Evolutionary conservation across 2,113 vertebrate genomes (phyloP).

Genomic region (Burhinus bistriatus): DNA sequence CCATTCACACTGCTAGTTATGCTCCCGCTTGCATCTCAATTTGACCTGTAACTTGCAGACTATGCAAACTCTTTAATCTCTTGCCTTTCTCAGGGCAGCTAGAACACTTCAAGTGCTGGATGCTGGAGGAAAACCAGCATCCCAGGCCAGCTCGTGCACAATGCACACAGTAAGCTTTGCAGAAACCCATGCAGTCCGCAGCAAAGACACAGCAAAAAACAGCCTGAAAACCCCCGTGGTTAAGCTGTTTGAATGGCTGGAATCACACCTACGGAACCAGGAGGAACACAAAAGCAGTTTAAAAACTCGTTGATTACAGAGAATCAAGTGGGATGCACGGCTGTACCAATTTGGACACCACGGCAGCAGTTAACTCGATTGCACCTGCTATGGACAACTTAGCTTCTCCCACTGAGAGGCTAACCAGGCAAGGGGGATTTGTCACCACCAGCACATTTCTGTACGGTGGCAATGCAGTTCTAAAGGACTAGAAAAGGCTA

Average conservation of each 20-base stretch:
- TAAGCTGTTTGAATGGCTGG: background rate
- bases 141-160: rapidly evolving
- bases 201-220: background rate
- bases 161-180: background rate
- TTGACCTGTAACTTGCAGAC: background rate
- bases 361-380: background rate
- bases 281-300: background rate
- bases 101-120: background rate
- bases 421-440: background rate
- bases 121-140: background rate
- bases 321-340: background rate
- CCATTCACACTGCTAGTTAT: background rate
- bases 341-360: background rate
- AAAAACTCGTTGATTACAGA: background rate
- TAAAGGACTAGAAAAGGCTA: background rate
- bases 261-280: background rate
- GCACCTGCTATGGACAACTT: background rate
- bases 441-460: background rate
- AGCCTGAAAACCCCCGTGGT: background rate
- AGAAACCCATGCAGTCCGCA: background rate
- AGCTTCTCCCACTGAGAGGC: rapidly evolving
- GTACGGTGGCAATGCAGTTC: too few species aligned
- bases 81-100: background rate
- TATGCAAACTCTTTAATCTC: background rate
- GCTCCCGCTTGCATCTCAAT: background rate